Evolutionary conservation across 2,797 vertebrate species (phyloP), one percentile per base, ranked within the genome.

Genomic region (Siniperca scherzeri): DNA sequence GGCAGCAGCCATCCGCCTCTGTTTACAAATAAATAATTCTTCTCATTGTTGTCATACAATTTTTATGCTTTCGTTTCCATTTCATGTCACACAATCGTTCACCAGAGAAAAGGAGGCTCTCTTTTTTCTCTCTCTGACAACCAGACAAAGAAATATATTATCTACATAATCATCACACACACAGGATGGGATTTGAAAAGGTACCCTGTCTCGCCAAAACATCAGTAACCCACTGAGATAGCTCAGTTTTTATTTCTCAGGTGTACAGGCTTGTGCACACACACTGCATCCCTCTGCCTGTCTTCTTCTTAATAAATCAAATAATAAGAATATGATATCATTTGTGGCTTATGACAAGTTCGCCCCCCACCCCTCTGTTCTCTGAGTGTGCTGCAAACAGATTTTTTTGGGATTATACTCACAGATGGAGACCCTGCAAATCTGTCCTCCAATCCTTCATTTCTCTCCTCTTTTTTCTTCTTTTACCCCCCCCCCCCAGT

Each of bases 381-480:
- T 74, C 84, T 68, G 71, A 81, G 82, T 77, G 74, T 16, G 82
- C 82, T 78, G 70, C 88, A 88, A 92, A 93, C 89, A 89, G 85
- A 87, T 90, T 94, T 90, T 81, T 91, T 89, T 74, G 70, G 88
- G 93, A 95, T 95, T 94, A 95, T 75, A 73, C 83, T 85, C 92
- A 91, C 94, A 96, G 95, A 96, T 95, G 94, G 93, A 94, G 87
- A 90, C 86, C 59, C 74, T 7, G 62, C 81, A 94, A 93, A 93
- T 93, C 92, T 93, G 89, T 87, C 77, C 81, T 79, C 48, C 90
- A 89, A 89, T 91, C 91, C 81, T 84, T 85, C 82, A 46, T 87
- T 83, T 82, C 77, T 60, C 79, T 79, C 70, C 40, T 73, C 53
- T 81, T 76, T 78, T 30, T 62, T 50, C 74, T 59, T 52, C 46